phyloP scores from a whole-genome alignment of 2,888 invertebrate species.

The Strigamia crassipes region DNA sequence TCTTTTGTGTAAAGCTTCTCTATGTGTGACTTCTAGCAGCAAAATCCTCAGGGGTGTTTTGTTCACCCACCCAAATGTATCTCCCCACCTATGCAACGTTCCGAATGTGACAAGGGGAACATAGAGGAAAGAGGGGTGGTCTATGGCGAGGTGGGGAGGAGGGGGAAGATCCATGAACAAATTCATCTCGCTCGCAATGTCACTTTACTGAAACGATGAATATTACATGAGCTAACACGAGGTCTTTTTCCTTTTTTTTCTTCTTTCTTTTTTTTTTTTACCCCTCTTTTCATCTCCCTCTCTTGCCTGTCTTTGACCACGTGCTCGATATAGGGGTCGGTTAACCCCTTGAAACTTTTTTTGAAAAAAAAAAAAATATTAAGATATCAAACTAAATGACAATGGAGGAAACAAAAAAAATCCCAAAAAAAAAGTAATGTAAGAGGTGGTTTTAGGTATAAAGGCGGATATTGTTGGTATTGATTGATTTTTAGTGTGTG shows the following conservation, averaged over 20 bases:
- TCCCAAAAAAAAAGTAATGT: no score
- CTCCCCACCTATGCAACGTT: neutral
- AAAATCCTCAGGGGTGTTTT: neutral
- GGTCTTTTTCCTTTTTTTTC: neutral
- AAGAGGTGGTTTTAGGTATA: no score
- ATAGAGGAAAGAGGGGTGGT: no score
- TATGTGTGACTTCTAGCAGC: neutral
- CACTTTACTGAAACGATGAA: slow-evolving; percentile 28
- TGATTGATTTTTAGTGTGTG: neutral
- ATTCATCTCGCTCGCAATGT: slow-evolving; percentile 42
- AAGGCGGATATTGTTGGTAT: neutral
- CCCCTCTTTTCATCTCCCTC: neutral
- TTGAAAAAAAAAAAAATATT: no score
- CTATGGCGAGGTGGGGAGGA: neutral
- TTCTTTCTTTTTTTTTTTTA: neutral
- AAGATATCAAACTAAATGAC: neutral
- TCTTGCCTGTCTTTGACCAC: no score
- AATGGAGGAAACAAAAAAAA: no score
- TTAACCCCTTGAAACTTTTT: neutral
- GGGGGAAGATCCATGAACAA: slow-evolving; percentile 1
- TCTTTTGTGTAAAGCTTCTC: neutral
- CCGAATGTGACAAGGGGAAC: neutral
- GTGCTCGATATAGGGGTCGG: neutral
- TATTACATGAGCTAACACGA: slow-evolving; percentile 33
- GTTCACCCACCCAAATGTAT: neutral